These are phyloP conservation scores for Aproaerema taeniolella DNA, from an alignment of 2,888 invertebrate genomes.

Conservation along the genomic window DNA sequence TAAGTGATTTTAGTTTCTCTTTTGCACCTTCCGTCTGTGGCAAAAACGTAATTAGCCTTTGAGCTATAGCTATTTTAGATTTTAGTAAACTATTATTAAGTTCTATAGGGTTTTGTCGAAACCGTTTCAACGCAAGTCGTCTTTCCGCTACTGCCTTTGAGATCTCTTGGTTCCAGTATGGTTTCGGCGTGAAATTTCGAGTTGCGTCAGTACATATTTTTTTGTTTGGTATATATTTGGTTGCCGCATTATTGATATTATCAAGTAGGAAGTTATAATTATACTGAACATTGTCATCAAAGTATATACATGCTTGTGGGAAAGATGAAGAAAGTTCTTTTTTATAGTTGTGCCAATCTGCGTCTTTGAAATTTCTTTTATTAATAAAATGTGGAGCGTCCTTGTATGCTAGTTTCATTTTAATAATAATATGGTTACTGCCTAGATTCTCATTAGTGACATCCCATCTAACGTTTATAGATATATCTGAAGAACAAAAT, in stretches of 20 bases:
- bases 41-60: no score
- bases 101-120: background rate
- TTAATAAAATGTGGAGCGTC: background rate
- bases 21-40: no score
- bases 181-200: background rate
- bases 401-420: background rate
- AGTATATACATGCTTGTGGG: background rate
- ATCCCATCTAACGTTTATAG: background rate
- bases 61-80: no score
- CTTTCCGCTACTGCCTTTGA: background rate
- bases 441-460: background rate
- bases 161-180: background rate
- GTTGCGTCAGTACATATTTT: background rate
- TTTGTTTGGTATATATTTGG: background rate
- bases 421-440: background rate
- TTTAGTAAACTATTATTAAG: no score
- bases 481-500: background rate
- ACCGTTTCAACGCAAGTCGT: background rate
- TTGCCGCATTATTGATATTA: background rate
- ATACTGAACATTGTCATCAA: background rate
- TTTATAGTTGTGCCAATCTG: background rate
- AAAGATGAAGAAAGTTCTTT: background rate
- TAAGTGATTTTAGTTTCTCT: no score
- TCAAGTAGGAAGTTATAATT: background rate
- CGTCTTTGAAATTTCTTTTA: background rate